Percentiles rank a stretch among this genome's conserved stretches.
Evolutionary conservation across 2,888 invertebrate species (phyloP).

Genomic region (Dinocampus coccinellae): DNA sequence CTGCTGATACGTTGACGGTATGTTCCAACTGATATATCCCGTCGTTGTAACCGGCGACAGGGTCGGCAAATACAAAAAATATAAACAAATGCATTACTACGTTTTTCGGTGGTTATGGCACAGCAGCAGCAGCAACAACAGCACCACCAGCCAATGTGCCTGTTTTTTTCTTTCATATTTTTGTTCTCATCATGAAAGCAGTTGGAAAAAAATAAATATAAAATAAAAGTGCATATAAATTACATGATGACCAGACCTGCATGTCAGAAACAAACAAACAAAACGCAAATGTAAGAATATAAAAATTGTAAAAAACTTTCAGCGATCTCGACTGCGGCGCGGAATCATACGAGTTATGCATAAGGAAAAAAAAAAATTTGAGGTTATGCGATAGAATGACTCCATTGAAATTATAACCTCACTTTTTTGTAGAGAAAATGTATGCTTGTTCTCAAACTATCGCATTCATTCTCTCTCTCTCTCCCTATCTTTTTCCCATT

Average conservation of each 20-base stretch:
- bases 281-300: constrained; percentile 58
- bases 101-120: constrained; percentile 54
- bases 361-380: constrained; percentile 29
- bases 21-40: constrained; percentile 65
- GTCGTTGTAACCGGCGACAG: constrained; percentile 58
- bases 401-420: background rate
- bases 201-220: constrained; percentile 52
- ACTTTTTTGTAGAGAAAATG: background rate
- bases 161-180: constrained; percentile 16
- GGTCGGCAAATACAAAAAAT: constrained; percentile 70
- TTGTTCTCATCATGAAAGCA: constrained; percentile 28
- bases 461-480: background rate
- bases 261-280: constrained; percentile 69
- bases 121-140: constrained; percentile 46
- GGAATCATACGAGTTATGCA: constrained; percentile 33
- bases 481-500: background rate
- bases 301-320: constrained; percentile 48
- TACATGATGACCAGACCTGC: constrained; percentile 66
- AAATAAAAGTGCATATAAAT: constrained; percentile 64
- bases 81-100: constrained; percentile 69
- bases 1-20: constrained; percentile 42
- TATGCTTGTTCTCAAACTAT: background rate
- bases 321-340: background rate
- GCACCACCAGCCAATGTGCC: constrained; percentile 28
- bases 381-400: constrained; percentile 10